phyloP scores from a whole-genome alignment of 2,888 invertebrate genomes.

The Trachelus iudaicus region DNA sequence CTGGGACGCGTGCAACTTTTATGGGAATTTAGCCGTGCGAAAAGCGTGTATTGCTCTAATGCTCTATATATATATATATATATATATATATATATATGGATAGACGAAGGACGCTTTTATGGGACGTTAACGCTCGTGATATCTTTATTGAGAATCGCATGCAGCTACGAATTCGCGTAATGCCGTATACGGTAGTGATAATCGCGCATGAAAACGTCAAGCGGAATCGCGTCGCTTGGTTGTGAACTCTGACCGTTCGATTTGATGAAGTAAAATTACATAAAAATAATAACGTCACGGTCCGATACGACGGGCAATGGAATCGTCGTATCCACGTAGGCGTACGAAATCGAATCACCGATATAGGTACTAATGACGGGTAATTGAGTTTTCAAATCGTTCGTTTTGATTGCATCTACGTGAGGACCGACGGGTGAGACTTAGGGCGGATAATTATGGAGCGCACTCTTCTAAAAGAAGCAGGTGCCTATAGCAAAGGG shows the following conservation, averaged over 20 bases:
- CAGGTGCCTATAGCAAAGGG: constrained; percentile 56
- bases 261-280: background rate
- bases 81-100: background rate
- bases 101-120: constrained; percentile 21
- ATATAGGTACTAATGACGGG: constrained; percentile 58
- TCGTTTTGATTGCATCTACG: constrained; percentile 63
- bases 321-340: background rate
- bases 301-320: background rate
- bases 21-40: constrained; percentile 24
- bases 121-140: constrained; percentile 33
- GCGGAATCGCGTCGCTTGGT: background rate
- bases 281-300: background rate
- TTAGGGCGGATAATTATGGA: constrained; percentile 62
- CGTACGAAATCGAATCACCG: constrained; percentile 17
- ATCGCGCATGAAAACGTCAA: background rate
- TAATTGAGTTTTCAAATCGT: constrained; percentile 65
- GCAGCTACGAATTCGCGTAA: constrained; percentile 19
- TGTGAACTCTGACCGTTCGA: background rate
- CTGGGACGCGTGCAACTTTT: constrained; percentile 21
- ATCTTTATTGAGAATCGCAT: constrained; percentile 35
- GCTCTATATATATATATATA: constrained; percentile 16
- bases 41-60: constrained; percentile 24
- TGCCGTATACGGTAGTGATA: background rate
- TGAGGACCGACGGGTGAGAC: constrained; percentile 57
- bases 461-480: constrained; percentile 61